Percentiles rank a stretch among this genome's conserved stretches.
Evolutionary conservation across 1,140 invertebrate genomes (phyloP).

Genomic region (Calliphora vicina): DNA sequence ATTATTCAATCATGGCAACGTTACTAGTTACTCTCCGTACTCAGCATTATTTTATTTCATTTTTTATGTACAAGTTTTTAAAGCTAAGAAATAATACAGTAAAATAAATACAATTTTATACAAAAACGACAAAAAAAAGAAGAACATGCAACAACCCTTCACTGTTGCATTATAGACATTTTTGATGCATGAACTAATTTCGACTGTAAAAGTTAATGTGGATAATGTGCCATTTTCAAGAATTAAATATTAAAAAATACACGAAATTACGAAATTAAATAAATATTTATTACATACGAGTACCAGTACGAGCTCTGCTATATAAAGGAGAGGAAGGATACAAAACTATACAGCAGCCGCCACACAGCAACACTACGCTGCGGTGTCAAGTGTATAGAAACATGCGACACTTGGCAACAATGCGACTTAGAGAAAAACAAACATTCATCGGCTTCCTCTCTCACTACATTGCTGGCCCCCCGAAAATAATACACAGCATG

Average conservation of each 20-base stretch:
- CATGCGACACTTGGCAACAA: conserved; percentile 12
- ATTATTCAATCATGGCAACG: neutral
- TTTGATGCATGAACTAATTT: neutral
- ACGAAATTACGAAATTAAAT: conserved; percentile 3
- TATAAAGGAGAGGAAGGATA: neutral
- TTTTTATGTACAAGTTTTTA: no score
- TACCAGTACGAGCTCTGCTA: neutral
- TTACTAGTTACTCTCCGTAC: neutral
- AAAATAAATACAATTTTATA: neutral
- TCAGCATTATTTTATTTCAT: no score
- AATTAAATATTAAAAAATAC: neutral
- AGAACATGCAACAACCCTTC: neutral
- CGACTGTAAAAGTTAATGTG: neutral
- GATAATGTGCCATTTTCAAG: neutral
- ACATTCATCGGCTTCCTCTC: neutral
- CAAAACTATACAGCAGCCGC: neutral
- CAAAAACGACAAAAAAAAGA: neutral
- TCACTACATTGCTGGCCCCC: neutral
- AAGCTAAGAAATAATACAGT: no score
- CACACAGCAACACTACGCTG: neutral
- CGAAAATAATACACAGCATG: neutral
- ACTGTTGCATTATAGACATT: neutral
- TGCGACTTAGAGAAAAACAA: neutral
- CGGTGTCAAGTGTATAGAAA: conserved; percentile 8
- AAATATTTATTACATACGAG: conserved; percentile 4